Conservation (phyloP, 2,113 vertebrate genomes). For the Menura novaehollandiae region DNA sequence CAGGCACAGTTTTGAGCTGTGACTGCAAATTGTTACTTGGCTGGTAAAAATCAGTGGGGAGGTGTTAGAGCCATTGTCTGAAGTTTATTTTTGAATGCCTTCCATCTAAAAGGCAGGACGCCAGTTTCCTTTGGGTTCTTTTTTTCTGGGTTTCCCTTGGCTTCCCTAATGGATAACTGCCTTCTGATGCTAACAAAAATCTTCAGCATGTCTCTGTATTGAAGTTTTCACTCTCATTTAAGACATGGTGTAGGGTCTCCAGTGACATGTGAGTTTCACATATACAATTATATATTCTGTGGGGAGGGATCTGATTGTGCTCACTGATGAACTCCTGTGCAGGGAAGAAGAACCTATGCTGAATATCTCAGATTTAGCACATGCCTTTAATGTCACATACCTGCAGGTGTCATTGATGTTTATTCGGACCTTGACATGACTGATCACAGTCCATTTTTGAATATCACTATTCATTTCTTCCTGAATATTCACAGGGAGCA, state of each 20-base stretch:
- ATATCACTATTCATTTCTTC: conserved; percentile 1
- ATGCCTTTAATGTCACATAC: neutral
- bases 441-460: neutral
- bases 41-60: conserved; percentile 39
- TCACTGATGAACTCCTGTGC: neutral
- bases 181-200: neutral
- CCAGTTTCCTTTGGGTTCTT: neutral
- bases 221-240: neutral
- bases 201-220: neutral
- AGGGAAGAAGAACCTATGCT: neutral
- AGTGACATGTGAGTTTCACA: fast-evolving
- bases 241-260: neutral
- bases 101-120: neutral
- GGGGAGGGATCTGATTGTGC: neutral
- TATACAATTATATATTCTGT: neutral
- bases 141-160: conserved; percentile 22
- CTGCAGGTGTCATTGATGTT: neutral
- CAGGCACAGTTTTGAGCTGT: conserved; percentile 24
- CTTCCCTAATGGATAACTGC: neutral
- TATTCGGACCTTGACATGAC: neutral
- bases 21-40: conserved; percentile 30
- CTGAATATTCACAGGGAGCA: conserved; percentile 1
- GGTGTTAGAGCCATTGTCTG: conserved; percentile 28
- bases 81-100: conserved; percentile 2
- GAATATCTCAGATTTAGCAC: neutral